Evolutionary conservation across 1,140 invertebrate species (phyloP), one percentile per base, ranked within the genome.

Genomic region (Polypedilum pembai): DNA sequence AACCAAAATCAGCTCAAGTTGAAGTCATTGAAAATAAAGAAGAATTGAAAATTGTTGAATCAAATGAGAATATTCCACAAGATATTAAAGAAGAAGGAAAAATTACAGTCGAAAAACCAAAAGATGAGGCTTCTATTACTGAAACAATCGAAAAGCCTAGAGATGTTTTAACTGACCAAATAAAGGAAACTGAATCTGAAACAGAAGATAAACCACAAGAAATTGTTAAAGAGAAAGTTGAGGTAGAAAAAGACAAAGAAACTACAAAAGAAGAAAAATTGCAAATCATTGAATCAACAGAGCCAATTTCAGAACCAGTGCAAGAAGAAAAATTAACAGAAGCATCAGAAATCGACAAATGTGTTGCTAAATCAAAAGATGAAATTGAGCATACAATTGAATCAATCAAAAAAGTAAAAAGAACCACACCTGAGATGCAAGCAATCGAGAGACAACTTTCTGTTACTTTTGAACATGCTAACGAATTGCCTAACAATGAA

Each of bases 361-460:
- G 20, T 18, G n/a, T 56, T 56, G n/a, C 12, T 4, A 12, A 56
- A 56, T 12, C 12, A 10, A 56, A 56, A 56, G 15, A 12, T 41
- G 72, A 73, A 66, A 77, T 74, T 66, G 74, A 72, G 66, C 76
- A 74, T 72, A 78, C 76, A 76, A 76, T 66, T 75, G 77, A 74
- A 41, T 63, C 72, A 63, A 75, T 66, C 77, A 77, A 74, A 76
- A 79, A 76, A 76, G 40, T 73, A 76, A 77, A 73, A 76, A 21
- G 66, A 76, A 74, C 74, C 75, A 76, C 78, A 77, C 76, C 74
- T 3, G 56, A 73, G 10, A 8, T 69, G 15, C 65, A 69, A 21
- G 17, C 65, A 8, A 20, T 18, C 7, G 65, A 69, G 20, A 69
- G 18, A 69, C 2, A n/a, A 10, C 17, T 69, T 8, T 20, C 65